A percentile compares a stretch with the other conserved stretches of the same genome.
These are phyloP conservation scores for Oreamnos americanus DNA, from an alignment of 2,113 vertebrate genomes.

Conservation along the genomic window DNA sequence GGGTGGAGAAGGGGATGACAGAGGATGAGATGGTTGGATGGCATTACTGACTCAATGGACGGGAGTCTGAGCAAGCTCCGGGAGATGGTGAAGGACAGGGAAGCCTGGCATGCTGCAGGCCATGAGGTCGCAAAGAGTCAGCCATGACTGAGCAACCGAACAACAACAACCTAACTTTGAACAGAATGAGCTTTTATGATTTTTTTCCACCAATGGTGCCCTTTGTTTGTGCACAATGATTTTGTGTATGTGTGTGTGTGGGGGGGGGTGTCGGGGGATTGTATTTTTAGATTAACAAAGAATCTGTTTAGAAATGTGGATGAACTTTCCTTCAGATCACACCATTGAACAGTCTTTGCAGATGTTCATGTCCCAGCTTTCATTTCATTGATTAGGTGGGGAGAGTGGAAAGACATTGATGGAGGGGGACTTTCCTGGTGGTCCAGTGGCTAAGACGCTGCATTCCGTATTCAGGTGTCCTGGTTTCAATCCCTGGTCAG, in stretches of 20 bases:
- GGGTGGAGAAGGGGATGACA: background rate
- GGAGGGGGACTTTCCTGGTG: background rate
- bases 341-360: background rate
- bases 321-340: constrained; percentile 34
- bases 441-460: background rate
- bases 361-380: background rate
- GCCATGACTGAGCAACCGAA: background rate
- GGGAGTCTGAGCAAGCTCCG: background rate
- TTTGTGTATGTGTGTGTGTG: background rate
- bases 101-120: background rate
- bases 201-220: background rate
- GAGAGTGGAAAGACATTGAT: constrained; percentile 5
- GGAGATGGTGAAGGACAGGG: background rate
- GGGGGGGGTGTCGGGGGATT: rapidly evolving
- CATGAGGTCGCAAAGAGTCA: background rate
- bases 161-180: background rate
- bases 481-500: background rate
- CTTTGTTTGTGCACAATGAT: background rate
- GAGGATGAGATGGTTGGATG: background rate
- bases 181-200: background rate
- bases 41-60: background rate
- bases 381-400: constrained; percentile 22
- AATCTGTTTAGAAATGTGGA: background rate
- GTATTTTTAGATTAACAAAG: background rate
- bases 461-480: background rate